Percentiles rank a stretch among this genome's conserved stretches.
These are phyloP conservation scores for Echeneis naucrates DNA, from an alignment of 2,797 vertebrate genomes.

Conservation along the genomic window DNA sequence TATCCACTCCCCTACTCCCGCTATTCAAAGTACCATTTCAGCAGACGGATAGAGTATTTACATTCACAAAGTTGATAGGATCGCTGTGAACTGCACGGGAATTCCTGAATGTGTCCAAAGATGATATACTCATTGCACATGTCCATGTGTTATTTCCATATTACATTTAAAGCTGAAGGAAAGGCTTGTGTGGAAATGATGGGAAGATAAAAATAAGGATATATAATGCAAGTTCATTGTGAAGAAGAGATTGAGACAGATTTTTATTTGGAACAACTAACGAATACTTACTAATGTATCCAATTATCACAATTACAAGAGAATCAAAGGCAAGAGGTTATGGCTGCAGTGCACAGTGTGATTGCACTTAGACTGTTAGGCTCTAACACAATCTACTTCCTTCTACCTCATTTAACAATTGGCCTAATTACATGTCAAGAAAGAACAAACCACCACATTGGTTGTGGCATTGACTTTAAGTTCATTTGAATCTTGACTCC, in stretches of 20 bases:
- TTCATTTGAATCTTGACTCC: neutral
- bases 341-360: neutral
- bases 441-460: neutral
- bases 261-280: neutral
- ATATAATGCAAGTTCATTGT: neutral
- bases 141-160: constrained; percentile 14
- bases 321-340: accelerated
- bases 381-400: neutral
- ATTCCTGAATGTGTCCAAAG: constrained; percentile 48
- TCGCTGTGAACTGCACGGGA: constrained; percentile 38
- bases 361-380: neutral
- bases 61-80: constrained; percentile 55
- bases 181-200: neutral
- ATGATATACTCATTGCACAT: constrained; percentile 25
- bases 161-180: constrained; percentile 26
- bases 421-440: neutral
- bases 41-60: constrained; percentile 55
- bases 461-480: neutral
- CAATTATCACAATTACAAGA: neutral
- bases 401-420: neutral
- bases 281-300: neutral
- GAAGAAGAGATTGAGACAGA: too few species aligned
- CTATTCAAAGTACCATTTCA: constrained; percentile 54
- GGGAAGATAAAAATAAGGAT: neutral
- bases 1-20: constrained; percentile 51